A percentile compares a stretch with the other conserved stretches of the same genome.
phyloP scores from a whole-genome alignment of 2,113 vertebrate genomes.

The Suncus etruscus region DNA sequence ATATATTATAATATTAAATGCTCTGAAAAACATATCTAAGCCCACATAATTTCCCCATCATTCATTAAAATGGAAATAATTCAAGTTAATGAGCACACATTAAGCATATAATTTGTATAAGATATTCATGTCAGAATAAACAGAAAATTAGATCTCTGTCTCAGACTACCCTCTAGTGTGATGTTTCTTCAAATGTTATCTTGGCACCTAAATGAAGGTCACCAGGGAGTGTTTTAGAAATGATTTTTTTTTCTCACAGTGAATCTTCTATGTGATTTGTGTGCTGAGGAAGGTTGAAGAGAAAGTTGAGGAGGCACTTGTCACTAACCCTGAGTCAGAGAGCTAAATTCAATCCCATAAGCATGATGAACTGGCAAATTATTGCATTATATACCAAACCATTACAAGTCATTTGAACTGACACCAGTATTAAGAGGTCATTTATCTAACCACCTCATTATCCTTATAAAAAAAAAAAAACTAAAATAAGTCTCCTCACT shows the following conservation, averaged over 20 bases:
- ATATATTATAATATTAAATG: conserved; percentile 39
- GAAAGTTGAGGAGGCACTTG: background rate
- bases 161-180: background rate
- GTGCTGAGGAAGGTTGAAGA: background rate
- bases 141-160: conserved; percentile 3
- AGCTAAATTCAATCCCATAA: background rate
- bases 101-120: conserved; percentile 29
- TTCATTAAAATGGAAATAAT: conserved; percentile 55
- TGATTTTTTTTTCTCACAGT: background rate
- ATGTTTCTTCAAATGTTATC: conserved; percentile 8
- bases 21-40: conserved; percentile 61
- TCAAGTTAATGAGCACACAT: conserved; percentile 38
- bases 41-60: conserved; percentile 57
- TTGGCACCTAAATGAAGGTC: background rate
- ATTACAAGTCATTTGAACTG: background rate
- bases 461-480: conserved; percentile 25
- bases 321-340: background rate
- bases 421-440: background rate
- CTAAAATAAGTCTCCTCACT: conserved; percentile 1
- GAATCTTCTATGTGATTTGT: background rate
- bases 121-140: conserved; percentile 24
- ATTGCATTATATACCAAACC: background rate
- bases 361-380: background rate
- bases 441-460: background rate
- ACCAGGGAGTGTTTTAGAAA: background rate